phyloP scores from a whole-genome alignment of 2,888 invertebrate species.

The Petrolisthes manimaculis region DNA sequence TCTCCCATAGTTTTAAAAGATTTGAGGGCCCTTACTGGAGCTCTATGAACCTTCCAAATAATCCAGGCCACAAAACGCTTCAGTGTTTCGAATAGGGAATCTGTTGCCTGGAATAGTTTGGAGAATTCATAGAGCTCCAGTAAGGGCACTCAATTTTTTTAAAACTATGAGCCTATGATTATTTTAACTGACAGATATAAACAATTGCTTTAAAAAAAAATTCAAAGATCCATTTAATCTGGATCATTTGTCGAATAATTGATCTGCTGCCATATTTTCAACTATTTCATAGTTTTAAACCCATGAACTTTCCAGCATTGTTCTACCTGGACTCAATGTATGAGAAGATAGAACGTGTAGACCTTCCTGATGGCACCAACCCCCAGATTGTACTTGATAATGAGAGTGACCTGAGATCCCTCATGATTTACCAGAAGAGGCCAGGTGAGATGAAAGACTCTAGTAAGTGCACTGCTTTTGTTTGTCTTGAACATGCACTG shows the following conservation, averaged over 20 bases:
- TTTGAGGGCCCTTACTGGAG: no score
- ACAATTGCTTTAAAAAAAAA: not conserved
- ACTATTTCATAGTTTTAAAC: no score
- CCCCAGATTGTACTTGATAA: slow-evolving; percentile 83
- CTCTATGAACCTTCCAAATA: no score
- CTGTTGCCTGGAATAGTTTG: no score
- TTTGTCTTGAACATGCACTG: slow-evolving; percentile 2
- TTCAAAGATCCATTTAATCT: not conserved
- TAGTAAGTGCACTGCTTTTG: slow-evolving; percentile 25
- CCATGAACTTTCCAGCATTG: slow-evolving; percentile 70
- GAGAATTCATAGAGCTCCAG: no score
- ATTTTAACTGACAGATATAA: not conserved
- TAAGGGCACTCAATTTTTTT: no score
- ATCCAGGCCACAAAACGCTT: no score
- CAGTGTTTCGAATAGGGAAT: no score
- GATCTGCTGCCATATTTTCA: no score
- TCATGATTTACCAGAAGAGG: slow-evolving; percentile 89
- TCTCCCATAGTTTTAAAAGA: no score
- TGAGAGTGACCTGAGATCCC: slow-evolving; percentile 86
- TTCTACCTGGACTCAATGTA: slow-evolving; percentile 90
- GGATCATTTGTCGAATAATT: no score
- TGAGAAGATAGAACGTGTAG: slow-evolving; percentile 89
- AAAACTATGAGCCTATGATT: no score
- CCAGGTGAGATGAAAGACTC: slow-evolving; percentile 70
- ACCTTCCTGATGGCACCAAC: slow-evolving; percentile 84